Conservation (phyloP, 1,140 invertebrate genomes). For the Monomorium pharaonis region DNA sequence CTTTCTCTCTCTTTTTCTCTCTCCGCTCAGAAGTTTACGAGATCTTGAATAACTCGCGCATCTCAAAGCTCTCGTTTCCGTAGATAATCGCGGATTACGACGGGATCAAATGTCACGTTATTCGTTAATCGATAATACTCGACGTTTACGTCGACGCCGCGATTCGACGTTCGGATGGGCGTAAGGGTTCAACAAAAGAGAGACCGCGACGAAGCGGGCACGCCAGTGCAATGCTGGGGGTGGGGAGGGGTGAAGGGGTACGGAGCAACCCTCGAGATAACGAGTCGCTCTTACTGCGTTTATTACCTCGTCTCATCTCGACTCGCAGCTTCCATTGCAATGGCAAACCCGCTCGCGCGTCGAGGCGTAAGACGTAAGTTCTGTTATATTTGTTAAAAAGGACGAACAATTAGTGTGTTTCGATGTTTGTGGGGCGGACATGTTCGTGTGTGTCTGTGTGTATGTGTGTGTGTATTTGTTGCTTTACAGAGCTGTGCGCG, state of each 20-base stretch:
- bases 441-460: neutral
- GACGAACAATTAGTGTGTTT: constrained; percentile 78
- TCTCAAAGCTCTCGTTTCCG: neutral
- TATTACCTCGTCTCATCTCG: neutral
- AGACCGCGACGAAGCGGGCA: constrained; percentile 53
- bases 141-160: neutral
- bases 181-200: constrained; percentile 43
- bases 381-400: constrained; percentile 81
- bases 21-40: neutral
- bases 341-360: constrained; percentile 34
- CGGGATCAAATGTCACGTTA: neutral
- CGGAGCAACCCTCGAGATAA: neutral
- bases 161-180: constrained; percentile 19
- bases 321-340: too few species aligned
- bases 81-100: neutral
- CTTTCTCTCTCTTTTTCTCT: too few species aligned
- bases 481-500: constrained; percentile 67
- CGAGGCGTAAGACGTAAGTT: constrained; percentile 78
- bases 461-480: constrained; percentile 33
- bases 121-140: neutral
- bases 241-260: too few species aligned
- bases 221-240: constrained; percentile 41
- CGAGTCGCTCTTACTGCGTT: neutral
- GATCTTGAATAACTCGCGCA: neutral
- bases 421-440: constrained; percentile 58